Base-by-base conservation (phyloP, 1,140 invertebrate genomes). In the Calephelis nemesis region DNA sequence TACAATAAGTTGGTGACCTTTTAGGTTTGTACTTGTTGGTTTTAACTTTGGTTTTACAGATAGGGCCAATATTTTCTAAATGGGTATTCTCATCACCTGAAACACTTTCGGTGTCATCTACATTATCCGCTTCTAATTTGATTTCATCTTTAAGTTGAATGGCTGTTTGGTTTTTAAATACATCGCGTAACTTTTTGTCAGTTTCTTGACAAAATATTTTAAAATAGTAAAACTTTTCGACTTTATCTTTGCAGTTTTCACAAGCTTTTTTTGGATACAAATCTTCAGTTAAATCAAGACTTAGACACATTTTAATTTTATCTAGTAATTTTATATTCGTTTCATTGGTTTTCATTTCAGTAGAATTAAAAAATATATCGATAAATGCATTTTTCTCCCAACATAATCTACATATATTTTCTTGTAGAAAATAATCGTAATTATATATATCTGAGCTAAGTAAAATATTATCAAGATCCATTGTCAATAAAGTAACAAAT, bases 361-460 rank as follows among this genome's bases (percentile, higher is more conserved):
- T 48, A 64, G 19, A 12, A 10, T 76, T 74, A 13, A 39, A 30
- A 39, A 67, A 52, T 65, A 85, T 69, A 65, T 80, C 76, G 42
- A 40, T 77, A 60, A 71, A 68, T 0, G 83, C 79, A 42, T 84
- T 72, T 71, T 62, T 76, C 48, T 63, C 74, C 82, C 82, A 90
- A 65, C 87, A 90, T 39, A 90, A 67, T 67, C 85, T 70, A 64
- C 87, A 90, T 2, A 90, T 73, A 48, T 90, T 77, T 7, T 76
- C 75, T 74, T 81, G 81, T 68, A 75, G 74, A 73, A 90, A 87
- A 69, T 88, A 88, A 67, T 88, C 82, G 52, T 77, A 81, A 15
- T 67, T 84, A 65, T 85, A 85, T 47, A 73, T 10, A 63, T 77
- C 67, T 60, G 74, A 74, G n/a, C 80, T 63, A 4, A 69, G 30